A percentile compares a stretch with the other conserved stretches of the same genome.
phyloP scores from a whole-genome alignment of 2,113 vertebrate species.

The Equus przewalskii region DNA sequence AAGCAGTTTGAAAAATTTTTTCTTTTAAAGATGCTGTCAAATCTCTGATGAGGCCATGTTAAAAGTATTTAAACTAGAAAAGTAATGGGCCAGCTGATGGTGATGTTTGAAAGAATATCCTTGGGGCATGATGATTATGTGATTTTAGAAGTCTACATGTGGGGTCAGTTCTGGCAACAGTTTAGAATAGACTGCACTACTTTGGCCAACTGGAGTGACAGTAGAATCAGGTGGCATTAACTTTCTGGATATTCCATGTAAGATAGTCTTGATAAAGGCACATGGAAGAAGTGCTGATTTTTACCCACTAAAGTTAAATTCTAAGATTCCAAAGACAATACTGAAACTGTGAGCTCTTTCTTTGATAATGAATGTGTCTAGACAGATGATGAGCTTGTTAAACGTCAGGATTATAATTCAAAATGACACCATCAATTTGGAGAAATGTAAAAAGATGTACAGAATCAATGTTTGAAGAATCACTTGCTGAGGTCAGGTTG shows the following conservation, averaged over 20 bases:
- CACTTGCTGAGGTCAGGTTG: neutral
- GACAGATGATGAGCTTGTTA: neutral
- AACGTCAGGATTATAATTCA: neutral
- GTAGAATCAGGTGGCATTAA: neutral
- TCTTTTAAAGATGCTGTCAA: neutral
- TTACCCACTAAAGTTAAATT: constrained; percentile 19
- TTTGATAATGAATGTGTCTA: neutral
- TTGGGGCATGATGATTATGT: neutral
- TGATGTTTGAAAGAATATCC: neutral
- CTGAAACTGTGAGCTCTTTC: neutral
- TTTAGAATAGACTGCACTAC: neutral
- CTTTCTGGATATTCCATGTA: neutral
- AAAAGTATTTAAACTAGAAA: constrained; percentile 4
- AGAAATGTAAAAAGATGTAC: neutral
- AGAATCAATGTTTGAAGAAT: neutral
- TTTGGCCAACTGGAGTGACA: neutral
- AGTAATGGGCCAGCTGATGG: neutral
- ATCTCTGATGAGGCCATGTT: neutral
- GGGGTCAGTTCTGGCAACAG: neutral
- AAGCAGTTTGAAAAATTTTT: neutral
- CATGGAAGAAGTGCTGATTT: neutral
- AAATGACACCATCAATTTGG: neutral
- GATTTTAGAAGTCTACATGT: neutral
- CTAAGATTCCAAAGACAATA: neutral
- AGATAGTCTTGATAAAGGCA: neutral